Percentiles rank a stretch among this genome's conserved stretches.
Conservation (phyloP, 2,888 invertebrate genomes). For the Macroteleia sp. region DNA sequence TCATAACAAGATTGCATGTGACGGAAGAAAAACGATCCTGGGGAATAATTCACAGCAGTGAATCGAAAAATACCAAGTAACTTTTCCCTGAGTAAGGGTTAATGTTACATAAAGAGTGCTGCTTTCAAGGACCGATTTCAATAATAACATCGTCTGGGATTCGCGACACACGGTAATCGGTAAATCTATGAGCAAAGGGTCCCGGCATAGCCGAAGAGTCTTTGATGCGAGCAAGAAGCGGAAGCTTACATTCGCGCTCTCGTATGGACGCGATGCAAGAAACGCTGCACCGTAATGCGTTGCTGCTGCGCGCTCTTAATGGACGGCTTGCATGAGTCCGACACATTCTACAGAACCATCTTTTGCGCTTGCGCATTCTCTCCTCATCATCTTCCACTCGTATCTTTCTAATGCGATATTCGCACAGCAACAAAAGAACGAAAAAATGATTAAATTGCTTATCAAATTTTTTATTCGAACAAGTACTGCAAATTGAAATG, state of each 20-base stretch:
- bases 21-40: conserved; percentile 24
- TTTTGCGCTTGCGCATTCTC: conserved; percentile 27
- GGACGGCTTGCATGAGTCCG: conserved; percentile 52
- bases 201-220: conserved; percentile 51
- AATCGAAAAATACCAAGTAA: conserved; percentile 29
- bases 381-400: conserved; percentile 22
- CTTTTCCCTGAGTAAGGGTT: conserved; percentile 33
- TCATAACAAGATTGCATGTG: conserved; percentile 20
- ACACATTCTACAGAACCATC: conserved; percentile 24
- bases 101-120: conserved; percentile 29
- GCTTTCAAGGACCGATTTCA: conserved; percentile 44
- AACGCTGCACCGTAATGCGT: conserved; percentile 56
- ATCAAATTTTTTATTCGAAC: conserved; percentile 3
- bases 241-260: conserved; percentile 39
- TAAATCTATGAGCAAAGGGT: conserved; percentile 45
- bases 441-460: conserved; percentile 19
- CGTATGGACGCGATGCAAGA: conserved; percentile 34
- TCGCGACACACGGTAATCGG: conserved; percentile 59
- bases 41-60: conserved; percentile 3
- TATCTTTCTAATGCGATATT: conserved; percentile 20
- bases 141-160: conserved; percentile 47
- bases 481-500: conserved; percentile 19
- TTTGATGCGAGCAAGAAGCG: conserved; percentile 59
- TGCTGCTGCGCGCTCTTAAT: conserved; percentile 53
- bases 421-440: neutral